Percentiles rank a stretch among this genome's conserved stretches.
phyloP scores from a whole-genome alignment of 2,888 invertebrate genomes.

The Drosophila atroscutellata region DNA sequence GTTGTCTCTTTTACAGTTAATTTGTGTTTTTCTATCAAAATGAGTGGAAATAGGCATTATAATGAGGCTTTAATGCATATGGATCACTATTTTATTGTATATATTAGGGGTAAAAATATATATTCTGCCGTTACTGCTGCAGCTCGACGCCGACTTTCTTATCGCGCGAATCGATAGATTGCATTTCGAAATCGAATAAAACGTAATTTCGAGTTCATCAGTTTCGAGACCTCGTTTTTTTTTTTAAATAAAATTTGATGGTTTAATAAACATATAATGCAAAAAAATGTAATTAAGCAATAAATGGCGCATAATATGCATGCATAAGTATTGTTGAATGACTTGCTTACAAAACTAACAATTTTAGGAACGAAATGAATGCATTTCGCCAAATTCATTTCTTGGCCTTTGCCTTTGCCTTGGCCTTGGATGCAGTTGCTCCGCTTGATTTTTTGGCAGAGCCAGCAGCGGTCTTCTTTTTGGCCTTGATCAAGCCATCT shows the following conservation, averaged over 20 bases:
- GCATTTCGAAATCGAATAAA: neutral
- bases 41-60: neutral
- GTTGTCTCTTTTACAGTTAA: neutral
- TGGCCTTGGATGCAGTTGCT: slow-evolving; percentile 53
- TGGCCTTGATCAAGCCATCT: slow-evolving; percentile 91
- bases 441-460: slow-evolving; percentile 56
- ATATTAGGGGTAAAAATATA: neutral
- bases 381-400: slow-evolving; percentile 53
- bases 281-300: neutral
- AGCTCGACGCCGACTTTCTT: neutral
- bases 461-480: slow-evolving; percentile 70
- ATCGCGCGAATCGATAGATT: neutral
- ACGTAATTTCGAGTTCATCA: neutral
- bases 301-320: slow-evolving; percentile 3
- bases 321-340: slow-evolving; percentile 16
- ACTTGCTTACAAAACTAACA: slow-evolving; percentile 20
- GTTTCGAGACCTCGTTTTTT: neutral
- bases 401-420: slow-evolving; percentile 73
- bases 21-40: neutral
- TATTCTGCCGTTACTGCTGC: neutral
- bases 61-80: neutral
- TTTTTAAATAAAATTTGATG: neutral
- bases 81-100: neutral
- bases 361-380: slow-evolving; percentile 4
- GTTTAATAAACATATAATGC: neutral